Base-by-base conservation (phyloP, 2,113 vertebrate species). In the Dermatemys mawii region DNA sequence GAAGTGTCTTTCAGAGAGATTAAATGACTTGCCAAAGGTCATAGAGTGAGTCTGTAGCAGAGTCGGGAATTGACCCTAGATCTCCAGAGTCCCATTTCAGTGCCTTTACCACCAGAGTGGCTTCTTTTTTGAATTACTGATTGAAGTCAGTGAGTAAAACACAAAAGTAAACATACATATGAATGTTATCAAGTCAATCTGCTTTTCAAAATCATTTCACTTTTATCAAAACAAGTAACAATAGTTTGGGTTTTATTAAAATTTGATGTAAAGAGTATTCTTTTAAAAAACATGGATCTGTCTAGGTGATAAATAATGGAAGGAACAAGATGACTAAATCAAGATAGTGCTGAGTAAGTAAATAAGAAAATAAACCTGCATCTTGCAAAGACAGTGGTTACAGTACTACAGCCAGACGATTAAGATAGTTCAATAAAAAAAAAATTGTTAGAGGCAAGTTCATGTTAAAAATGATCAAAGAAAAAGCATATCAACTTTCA, bases 1-100 rank as follows among this genome's bases (percentile, higher is more conserved):
- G 87, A 92, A 90, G 84, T 11, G 83, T 88, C 46, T 81, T 7
- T 8, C 63, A 53, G 41, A 53, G 67, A 90, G 8, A 91, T 50
- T 26, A 88, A 94, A 81, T 35, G 44, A 41, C 41, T 83, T 79
- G 49, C 32, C 22, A 46, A n/a, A 0, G 0, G 21, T 6, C 63
- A 19, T 13, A 60, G 8, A 4, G 49, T 27, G 35, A 21, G 26
- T 10, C 8, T 50, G 48, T 0, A 41, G 41, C 83, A 90, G 89
- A 87, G 83, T 73, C 13, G 50, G 60, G 53, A 87, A 79, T 85
- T 55, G 32, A 93, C 4, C 78, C 86, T 35, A 84, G 41, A 3
- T 90, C 75, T 93, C n/a, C 76, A 70, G 27, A 92, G 81, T 12
- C 82, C 67, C 50, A 44, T n/a, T 81, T 41, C 50, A 73, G 6